A percentile compares a stretch with the other conserved stretches of the same genome.
These are phyloP conservation scores for Sinopyrophorus schimmeli DNA, from an alignment of 2,888 invertebrate genomes.

Conservation along the genomic window DNA sequence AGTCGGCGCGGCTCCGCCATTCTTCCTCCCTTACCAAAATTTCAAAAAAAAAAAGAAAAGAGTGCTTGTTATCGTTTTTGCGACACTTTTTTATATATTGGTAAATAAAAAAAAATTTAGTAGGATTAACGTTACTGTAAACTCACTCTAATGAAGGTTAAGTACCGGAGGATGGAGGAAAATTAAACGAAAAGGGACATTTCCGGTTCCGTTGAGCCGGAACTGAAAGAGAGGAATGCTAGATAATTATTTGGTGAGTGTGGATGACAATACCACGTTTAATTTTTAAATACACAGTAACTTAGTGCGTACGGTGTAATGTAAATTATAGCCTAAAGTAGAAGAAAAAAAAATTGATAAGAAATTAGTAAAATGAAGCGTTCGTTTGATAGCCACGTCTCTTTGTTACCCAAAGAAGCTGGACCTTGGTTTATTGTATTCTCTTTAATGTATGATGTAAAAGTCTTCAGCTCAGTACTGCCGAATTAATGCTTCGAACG, in stretches of 20 bases:
- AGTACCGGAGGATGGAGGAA: conserved; percentile 5
- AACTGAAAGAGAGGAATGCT: conserved; percentile 13
- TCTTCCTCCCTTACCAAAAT: conserved; percentile 35
- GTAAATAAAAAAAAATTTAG: conserved; percentile 23
- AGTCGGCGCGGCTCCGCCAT: conserved; percentile 37
- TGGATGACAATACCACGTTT: conserved; percentile 31
- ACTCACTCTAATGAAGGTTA: conserved; percentile 1
- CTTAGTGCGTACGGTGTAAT: conserved; percentile 23
- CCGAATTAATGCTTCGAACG: conserved; percentile 39
- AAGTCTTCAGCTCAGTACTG: conserved; percentile 50
- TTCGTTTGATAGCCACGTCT: conserved; percentile 25
- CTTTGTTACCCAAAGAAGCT: conserved; percentile 27
- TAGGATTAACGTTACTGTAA: conserved; percentile 24
- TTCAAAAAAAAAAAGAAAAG: too few relatives aligned
- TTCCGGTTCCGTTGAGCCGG: conserved; percentile 5
- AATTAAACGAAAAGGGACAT: neutral
- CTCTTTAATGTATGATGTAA: conserved; percentile 41
- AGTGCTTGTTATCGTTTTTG: conserved; percentile 32
- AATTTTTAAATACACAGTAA: conserved; percentile 25
- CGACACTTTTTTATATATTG: conserved; percentile 28
- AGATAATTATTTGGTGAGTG: conserved; percentile 29
- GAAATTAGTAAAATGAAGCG: conserved; percentile 26
- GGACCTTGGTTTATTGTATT: conserved; percentile 38
- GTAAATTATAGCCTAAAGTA: conserved; percentile 39
- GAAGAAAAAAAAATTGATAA: conserved; percentile 13